phyloP scores from a whole-genome alignment of 2,113 vertebrate species.

The Electrona antarctica region DNA sequence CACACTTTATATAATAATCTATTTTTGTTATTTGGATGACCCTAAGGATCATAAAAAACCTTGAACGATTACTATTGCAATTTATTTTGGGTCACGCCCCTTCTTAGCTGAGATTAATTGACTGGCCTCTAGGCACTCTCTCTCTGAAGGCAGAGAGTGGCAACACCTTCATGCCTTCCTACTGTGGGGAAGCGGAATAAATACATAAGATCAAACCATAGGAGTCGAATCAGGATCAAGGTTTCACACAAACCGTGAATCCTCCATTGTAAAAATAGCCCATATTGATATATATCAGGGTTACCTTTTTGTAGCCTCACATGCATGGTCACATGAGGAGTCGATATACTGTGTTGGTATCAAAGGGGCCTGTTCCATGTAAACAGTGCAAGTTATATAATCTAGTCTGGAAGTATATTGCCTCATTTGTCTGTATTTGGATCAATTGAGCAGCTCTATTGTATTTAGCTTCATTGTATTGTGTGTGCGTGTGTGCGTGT shows the following conservation, averaged over 20 bases:
- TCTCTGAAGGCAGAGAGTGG: not conserved
- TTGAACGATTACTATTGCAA: too few relatives aligned
- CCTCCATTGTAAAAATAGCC: conserved; percentile 23
- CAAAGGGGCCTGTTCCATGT: not conserved
- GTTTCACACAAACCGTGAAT: conserved; percentile 33
- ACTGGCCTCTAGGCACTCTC: not conserved
- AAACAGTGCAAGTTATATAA: conserved; percentile 18
- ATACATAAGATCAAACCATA: conserved; percentile 42
- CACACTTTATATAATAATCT: too few relatives aligned
- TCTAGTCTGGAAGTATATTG: conserved; percentile 8
- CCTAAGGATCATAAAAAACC: too few relatives aligned
- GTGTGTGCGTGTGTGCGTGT: not conserved
- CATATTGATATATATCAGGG: conserved; percentile 9
- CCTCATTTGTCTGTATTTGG: conserved; percentile 21
- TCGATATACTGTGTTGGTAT: conserved; percentile 1
- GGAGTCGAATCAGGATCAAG: conserved; percentile 45
- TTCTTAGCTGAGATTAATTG: too few relatives aligned
- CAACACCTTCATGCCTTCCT: conserved; percentile 25
- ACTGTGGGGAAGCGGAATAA: not conserved
- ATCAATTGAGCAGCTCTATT: conserved; percentile 23
- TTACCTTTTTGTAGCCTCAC: conserved; percentile 1
- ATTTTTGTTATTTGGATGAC: too few relatives aligned
- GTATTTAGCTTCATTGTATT: conserved; percentile 11
- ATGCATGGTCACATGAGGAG: not conserved
- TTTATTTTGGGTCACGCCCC: too few relatives aligned